Conservation (phyloP, 2,888 invertebrate species). For the Hemicrepidius hirtus region DNA sequence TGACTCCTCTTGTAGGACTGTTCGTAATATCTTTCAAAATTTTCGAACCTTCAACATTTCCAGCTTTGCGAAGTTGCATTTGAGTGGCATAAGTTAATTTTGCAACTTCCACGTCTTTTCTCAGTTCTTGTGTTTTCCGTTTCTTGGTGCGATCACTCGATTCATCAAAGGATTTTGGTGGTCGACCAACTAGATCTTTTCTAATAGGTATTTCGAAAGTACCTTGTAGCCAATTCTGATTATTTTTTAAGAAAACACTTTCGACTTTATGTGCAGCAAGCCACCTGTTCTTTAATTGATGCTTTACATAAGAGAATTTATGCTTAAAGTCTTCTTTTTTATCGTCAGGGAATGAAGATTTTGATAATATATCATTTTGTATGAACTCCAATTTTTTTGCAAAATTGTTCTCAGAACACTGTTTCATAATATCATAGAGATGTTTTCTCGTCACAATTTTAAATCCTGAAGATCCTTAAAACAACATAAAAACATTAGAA, state of each 20-base stretch:
- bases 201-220: neutral
- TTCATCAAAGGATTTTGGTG: neutral
- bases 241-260: neutral
- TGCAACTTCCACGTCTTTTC: neutral
- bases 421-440: no score
- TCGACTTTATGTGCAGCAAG: neutral
- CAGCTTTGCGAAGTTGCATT: neutral
- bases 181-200: neutral
- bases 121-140: neutral
- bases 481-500: no score
- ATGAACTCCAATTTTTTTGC: no score
- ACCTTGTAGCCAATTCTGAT: neutral
- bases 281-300: no score
- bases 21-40: neutral
- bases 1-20: neutral
- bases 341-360: no score
- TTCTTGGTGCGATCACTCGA: neutral
- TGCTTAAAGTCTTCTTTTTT: no score
- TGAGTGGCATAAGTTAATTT: conserved; percentile 2
- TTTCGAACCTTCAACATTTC: conserved; percentile 4
- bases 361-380: no score
- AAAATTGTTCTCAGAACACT: no score
- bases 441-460: no score
- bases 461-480: no score
- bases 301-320: no score